A percentile compares a stretch with the other conserved stretches of the same genome.
phyloP scores from a whole-genome alignment of 2,797 vertebrate species.

The Rousettus madagascariensis region DNA sequence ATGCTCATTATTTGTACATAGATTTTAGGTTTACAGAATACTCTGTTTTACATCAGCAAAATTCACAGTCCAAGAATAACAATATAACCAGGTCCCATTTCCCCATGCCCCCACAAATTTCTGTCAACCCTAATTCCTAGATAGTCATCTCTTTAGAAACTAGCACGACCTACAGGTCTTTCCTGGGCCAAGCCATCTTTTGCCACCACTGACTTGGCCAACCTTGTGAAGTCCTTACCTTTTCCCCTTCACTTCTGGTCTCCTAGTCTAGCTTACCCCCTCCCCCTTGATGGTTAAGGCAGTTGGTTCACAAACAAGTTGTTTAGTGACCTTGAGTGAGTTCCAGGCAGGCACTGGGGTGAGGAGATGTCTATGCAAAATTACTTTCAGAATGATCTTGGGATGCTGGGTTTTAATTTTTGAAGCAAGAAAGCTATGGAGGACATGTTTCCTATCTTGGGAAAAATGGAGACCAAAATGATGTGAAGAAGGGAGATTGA shows the following conservation, averaged over 20 bases:
- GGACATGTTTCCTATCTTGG: background rate
- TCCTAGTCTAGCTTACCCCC: conserved; percentile 29
- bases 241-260: conserved; percentile 22
- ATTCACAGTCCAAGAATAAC: conserved; percentile 66
- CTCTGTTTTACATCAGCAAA: conserved; percentile 72
- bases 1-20: conserved; percentile 81
- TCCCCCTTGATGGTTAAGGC: conserved; percentile 63
- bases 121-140: background rate
- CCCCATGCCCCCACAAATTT: background rate
- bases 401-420: conserved; percentile 22
- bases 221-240: conserved; percentile 6
- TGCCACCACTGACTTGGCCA: conserved; percentile 32
- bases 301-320: conserved; percentile 68
- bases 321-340: conserved; percentile 64
- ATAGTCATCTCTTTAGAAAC: conserved; percentile 32
- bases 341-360: conserved; percentile 76
- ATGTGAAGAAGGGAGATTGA: background rate
- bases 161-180: conserved; percentile 32
- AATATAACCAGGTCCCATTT: background rate
- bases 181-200: background rate
- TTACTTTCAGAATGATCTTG: conserved; percentile 21
- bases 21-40: conserved; percentile 80
- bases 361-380: conserved; percentile 42
- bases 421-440: conserved; percentile 49
- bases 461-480: conserved; percentile 49